These are phyloP conservation scores for Choloepus hoffmanni DNA, from an alignment of 2,113 vertebrate genomes.

Conservation along the genomic window DNA sequence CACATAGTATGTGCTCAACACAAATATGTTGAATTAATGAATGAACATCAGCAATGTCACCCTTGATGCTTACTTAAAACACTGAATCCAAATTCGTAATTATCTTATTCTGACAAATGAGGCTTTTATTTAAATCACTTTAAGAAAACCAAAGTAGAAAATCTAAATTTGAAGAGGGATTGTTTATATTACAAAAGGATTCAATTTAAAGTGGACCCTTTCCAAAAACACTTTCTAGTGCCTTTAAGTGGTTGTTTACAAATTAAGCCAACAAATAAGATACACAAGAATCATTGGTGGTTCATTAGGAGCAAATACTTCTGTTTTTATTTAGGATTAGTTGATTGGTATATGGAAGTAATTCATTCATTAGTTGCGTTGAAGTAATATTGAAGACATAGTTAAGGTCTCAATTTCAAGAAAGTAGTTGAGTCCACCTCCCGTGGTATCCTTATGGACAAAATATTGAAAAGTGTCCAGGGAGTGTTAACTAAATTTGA, in stretches of 20 bases:
- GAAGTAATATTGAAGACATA: background rate
- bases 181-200: background rate
- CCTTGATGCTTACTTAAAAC: background rate
- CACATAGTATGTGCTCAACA: background rate
- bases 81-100: background rate
- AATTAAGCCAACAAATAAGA: constrained; percentile 10
- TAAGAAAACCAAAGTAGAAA: background rate
- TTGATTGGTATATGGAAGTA: background rate
- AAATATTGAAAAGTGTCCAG: background rate
- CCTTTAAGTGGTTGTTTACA: background rate
- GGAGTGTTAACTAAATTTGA: background rate
- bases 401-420: background rate
- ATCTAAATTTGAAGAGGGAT: background rate
- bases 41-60: background rate
- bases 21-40: background rate
- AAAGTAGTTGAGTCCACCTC: background rate
- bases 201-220: background rate
- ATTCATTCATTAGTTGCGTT: background rate
- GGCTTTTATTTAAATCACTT: background rate
- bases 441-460: background rate
- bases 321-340: background rate
- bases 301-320: background rate
- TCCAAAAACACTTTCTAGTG: background rate
- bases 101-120: background rate
- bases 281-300: background rate